Percentiles rank a stretch among this genome's conserved stretches.
Evolutionary conservation across 2,113 vertebrate species (phyloP).

Genomic region (Myrmophylax atrothorax): DNA sequence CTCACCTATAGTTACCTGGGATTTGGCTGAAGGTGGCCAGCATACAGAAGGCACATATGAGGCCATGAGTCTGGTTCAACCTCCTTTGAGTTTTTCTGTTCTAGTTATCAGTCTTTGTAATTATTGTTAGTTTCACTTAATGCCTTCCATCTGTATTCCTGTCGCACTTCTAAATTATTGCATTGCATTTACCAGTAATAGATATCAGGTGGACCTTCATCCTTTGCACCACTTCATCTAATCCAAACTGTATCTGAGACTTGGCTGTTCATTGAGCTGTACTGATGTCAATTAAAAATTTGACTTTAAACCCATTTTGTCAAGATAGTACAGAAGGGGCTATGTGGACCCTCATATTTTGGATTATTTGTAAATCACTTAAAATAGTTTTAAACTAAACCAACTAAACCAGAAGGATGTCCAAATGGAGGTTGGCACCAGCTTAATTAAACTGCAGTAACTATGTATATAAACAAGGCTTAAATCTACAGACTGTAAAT

Average conservation of each 20-base stretch:
- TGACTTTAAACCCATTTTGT: slow-evolving; percentile 7
- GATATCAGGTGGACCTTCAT: slow-evolving; percentile 34
- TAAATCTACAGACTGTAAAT: slow-evolving; percentile 64
- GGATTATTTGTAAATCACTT: slow-evolving; percentile 26
- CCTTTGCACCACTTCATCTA: neutral
- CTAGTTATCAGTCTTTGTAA: neutral
- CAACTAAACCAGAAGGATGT: slow-evolving; percentile 53
- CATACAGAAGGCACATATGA: neutral
- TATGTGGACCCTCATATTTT: slow-evolving; percentile 13
- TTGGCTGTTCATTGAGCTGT: neutral
- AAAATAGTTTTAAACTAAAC: slow-evolving; percentile 43
- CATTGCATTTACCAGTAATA: neutral
- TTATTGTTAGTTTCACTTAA: neutral
- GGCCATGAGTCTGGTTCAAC: neutral
- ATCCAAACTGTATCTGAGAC: neutral
- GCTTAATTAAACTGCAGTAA: slow-evolving; percentile 60
- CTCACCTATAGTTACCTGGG: neutral
- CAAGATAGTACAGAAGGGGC: neutral
- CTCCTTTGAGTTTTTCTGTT: neutral
- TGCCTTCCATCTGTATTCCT: slow-evolving; percentile 11
- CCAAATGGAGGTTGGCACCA: slow-evolving; percentile 54
- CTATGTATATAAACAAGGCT: slow-evolving; percentile 57
- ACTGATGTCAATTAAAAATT: slow-evolving; percentile 7
- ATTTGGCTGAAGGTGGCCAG: neutral
- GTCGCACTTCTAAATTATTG: slow-evolving; percentile 46